These are phyloP conservation scores for Mallotus villosus DNA, from an alignment of 2,797 vertebrate species.

Conservation along the genomic window DNA sequence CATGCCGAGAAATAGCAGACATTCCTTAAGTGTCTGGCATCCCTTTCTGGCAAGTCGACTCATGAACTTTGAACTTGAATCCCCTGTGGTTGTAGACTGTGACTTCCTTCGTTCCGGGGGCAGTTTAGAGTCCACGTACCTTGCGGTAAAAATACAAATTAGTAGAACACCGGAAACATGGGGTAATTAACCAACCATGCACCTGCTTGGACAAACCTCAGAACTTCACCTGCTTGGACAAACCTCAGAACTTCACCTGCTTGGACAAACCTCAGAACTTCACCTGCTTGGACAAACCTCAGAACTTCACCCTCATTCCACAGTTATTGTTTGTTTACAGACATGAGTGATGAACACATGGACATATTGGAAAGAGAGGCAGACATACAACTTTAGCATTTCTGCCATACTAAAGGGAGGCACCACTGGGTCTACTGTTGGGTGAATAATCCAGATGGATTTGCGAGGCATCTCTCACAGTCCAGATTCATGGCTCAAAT, in stretches of 20 bases:
- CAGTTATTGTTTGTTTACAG: conserved; percentile 4
- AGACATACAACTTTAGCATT: not conserved
- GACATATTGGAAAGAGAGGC: not conserved
- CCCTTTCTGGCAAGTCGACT: not conserved
- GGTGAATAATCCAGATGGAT: not conserved
- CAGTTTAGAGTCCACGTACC: no score
- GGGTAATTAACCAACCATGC: no score
- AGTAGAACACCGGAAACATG: not conserved
- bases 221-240: not conserved
- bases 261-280: not conserved
- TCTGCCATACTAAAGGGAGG: not conserved
- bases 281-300: no score
- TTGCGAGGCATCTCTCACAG: not conserved
- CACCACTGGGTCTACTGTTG: not conserved
- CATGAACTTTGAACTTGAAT: no score
- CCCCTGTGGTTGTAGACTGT: no score
- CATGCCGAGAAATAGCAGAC: not conserved
- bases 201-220: no score
- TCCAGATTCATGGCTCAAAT: not conserved
- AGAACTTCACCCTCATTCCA: not conserved
- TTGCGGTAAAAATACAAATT: no score
- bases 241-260: not conserved
- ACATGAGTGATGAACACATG: not conserved
- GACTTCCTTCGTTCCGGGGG: no score
- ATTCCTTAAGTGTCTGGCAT: conserved; percentile 16